Evolutionary conservation across 1,140 invertebrate genomes (phyloP).

Genomic region (Drosophila seguyi): DNA sequence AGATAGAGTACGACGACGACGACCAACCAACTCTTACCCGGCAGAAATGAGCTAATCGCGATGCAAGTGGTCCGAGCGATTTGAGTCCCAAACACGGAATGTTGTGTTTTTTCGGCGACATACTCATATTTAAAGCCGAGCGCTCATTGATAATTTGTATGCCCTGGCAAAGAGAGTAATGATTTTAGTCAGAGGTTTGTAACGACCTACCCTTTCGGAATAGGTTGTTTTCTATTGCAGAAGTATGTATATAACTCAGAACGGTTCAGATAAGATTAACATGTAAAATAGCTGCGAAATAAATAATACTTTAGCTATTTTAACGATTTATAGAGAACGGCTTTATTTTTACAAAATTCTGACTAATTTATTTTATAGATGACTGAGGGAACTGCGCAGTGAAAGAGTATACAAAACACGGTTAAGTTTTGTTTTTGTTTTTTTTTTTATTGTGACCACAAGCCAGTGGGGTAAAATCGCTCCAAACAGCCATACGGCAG

Average conservation of each 20-base stretch:
- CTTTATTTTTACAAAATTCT: not conserved
- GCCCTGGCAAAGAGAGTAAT: not conserved
- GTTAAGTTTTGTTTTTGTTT: too few relatives aligned
- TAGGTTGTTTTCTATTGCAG: not conserved
- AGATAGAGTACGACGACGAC: not conserved
- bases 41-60: conserved; percentile 7
- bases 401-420: not conserved
- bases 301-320: not conserved
- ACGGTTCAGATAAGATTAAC: too few relatives aligned
- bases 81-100: conserved; percentile 49
- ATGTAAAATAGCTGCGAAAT: not conserved
- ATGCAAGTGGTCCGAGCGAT: conserved; percentile 36
- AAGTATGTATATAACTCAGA: too few relatives aligned
- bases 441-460: not conserved
- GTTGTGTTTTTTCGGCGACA: conserved; percentile 47
- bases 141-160: conserved; percentile 32
- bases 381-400: not conserved
- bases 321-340: not conserved
- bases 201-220: not conserved
- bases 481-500: not conserved
- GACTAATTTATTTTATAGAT: not conserved
- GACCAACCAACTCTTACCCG: conserved; percentile 51
- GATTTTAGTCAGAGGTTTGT: not conserved
- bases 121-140: conserved; percentile 58
- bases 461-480: not conserved